Percentiles rank a stretch among this genome's conserved stretches.
These are phyloP conservation scores for Eira barbara DNA, from an alignment of 2,113 vertebrate species.

Conservation along the genomic window DNA sequence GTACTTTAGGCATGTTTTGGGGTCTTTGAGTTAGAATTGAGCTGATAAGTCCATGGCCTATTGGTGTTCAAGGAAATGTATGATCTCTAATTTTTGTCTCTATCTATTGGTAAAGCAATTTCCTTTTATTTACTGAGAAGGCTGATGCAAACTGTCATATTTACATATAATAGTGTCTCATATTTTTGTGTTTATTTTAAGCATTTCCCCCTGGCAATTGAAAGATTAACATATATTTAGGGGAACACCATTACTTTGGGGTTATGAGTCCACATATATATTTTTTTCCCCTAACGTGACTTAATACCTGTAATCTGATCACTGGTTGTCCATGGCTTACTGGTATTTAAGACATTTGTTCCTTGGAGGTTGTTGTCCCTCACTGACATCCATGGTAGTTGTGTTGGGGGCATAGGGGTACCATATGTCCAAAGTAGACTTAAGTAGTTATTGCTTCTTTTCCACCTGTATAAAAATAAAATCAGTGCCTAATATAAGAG, in stretches of 20 bases:
- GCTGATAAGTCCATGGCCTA: background rate
- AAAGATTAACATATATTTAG: background rate
- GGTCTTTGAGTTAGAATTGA: background rate
- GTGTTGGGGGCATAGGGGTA: accelerated
- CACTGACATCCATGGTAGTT: background rate
- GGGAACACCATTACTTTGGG: background rate
- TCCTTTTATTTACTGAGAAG: background rate
- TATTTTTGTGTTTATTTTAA: background rate
- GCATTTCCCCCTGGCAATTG: background rate
- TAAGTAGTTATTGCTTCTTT: background rate
- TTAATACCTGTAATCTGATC: background rate
- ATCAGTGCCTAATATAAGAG: background rate
- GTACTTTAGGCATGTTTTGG: background rate
- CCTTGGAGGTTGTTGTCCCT: background rate
- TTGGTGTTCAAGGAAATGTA: background rate
- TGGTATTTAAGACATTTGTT: background rate
- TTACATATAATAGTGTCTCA: background rate
- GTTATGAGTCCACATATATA: background rate
- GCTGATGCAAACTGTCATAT: background rate
- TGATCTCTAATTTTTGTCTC: background rate
- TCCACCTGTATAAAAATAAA: background rate
- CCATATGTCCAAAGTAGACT: background rate
- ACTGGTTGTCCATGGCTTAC: background rate
- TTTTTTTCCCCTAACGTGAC: background rate
- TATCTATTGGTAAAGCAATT: background rate